Conservation (phyloP, 2,888 invertebrate genomes). For the Cheilosia variabilis region DNA sequence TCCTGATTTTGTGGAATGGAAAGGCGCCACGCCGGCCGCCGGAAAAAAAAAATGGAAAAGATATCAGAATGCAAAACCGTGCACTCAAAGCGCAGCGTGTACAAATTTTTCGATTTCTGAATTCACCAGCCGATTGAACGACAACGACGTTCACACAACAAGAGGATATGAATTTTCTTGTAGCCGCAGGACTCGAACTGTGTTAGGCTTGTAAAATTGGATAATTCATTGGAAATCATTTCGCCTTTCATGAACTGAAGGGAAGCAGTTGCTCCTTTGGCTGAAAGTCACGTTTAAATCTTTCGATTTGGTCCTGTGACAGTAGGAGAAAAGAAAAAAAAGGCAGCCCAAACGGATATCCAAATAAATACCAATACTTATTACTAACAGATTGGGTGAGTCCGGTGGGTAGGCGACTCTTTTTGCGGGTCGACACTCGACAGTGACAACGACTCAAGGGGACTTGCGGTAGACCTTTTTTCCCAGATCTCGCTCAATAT, state of each 20-base stretch:
- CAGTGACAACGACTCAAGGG: constrained; percentile 59
- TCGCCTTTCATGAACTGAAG: constrained; percentile 14
- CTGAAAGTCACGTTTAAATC: constrained; percentile 53
- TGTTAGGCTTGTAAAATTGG: constrained; percentile 7
- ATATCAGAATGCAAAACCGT: constrained; percentile 46
- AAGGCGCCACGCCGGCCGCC: background rate
- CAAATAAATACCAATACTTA: constrained; percentile 56
- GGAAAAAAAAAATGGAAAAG: constrained; percentile 12
- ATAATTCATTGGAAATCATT: constrained; percentile 23
- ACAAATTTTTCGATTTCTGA: constrained; percentile 37
- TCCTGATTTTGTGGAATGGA: constrained; percentile 30
- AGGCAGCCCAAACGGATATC: background rate
- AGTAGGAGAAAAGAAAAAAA: background rate
- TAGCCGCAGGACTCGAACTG: background rate
- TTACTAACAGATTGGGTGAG: constrained; percentile 38
- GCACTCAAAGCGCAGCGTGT: constrained; percentile 36
- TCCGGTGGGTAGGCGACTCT: background rate
- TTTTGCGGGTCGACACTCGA: constrained; percentile 17
- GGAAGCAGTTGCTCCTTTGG: background rate
- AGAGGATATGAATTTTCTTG: constrained; percentile 43
- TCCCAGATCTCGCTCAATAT: constrained; percentile 30
- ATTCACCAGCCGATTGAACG: constrained; percentile 38
- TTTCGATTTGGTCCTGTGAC: constrained; percentile 20
- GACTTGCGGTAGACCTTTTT: constrained; percentile 43
- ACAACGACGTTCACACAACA: constrained; percentile 10